Evolutionary conservation across 2,113 vertebrate genomes (phyloP).

Genomic region (Ifrita kowaldi): DNA sequence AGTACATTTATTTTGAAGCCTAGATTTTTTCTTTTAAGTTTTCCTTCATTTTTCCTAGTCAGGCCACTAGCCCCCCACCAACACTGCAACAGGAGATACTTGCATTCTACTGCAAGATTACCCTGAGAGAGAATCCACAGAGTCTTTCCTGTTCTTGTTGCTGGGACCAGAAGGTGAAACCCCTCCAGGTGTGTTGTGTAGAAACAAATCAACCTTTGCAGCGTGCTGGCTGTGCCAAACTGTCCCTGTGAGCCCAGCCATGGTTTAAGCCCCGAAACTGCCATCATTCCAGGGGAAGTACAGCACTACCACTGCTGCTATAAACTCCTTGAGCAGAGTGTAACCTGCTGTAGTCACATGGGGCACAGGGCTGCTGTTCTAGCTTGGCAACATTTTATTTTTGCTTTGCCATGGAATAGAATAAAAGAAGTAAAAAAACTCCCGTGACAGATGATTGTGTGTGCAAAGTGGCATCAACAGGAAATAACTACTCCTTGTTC

Average conservation of each 20-base stretch:
- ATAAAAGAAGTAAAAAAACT: neutral
- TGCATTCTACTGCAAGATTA: neutral
- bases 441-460: neutral
- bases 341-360: neutral
- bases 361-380: neutral
- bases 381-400: neutral
- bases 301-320: neutral
- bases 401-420: neutral
- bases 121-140: neutral
- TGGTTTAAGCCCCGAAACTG: neutral
- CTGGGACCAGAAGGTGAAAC: neutral
- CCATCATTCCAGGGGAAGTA: neutral
- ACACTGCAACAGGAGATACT: neutral
- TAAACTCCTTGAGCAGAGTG: neutral
- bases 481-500: neutral
- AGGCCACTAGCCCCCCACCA: neutral
- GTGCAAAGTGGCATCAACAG: neutral
- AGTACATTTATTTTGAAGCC: neutral
- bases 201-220: neutral
- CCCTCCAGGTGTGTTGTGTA: neutral
- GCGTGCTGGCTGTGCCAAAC: neutral
- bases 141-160: neutral
- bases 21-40: neutral
- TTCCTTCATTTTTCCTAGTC: neutral
- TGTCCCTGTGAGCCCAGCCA: accelerated